A percentile compares a stretch with the other conserved stretches of the same genome.
Evolutionary conservation across 2,888 invertebrate species (phyloP).

Genomic region (Schizotus pectinicornis): DNA sequence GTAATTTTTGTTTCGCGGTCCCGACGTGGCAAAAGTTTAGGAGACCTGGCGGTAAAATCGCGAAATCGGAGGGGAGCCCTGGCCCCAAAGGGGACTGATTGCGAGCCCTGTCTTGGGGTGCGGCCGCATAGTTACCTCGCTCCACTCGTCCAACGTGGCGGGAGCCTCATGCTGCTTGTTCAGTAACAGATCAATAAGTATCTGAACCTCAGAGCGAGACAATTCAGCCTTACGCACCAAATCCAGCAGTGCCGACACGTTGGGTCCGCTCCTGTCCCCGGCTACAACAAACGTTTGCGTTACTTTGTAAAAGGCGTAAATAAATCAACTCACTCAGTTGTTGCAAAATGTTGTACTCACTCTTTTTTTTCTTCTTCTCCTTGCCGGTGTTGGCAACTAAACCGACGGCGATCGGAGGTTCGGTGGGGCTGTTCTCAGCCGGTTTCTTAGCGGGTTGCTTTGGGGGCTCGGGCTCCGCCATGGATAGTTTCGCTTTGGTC

Average conservation of each 20-base stretch:
- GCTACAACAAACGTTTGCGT: slow-evolving; percentile 54
- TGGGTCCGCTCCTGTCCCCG: slow-evolving; percentile 72
- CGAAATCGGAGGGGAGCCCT: too few relatives aligned
- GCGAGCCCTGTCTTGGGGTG: too few relatives aligned
- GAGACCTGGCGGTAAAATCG: too few relatives aligned
- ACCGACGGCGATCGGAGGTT: slow-evolving; percentile 24
- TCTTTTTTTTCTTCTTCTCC: slow-evolving; percentile 66
- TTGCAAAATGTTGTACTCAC: slow-evolving; percentile 61
- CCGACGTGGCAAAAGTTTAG: too few relatives aligned
- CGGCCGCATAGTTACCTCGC: slow-evolving; percentile 64
- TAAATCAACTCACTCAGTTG: slow-evolving; percentile 60
- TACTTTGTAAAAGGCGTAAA: neutral
- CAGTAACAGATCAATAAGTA: slow-evolving; percentile 85
- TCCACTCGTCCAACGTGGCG: slow-evolving; percentile 80
- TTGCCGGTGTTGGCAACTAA: slow-evolving; percentile 42
- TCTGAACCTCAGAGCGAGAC: slow-evolving; percentile 86
- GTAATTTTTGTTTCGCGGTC: too few relatives aligned
- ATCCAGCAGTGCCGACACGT: slow-evolving; percentile 70
- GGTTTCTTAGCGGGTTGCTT: neutral
- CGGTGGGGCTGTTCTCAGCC: slow-evolving; percentile 14
- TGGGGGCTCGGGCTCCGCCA: neutral
- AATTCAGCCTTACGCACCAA: slow-evolving; percentile 79
- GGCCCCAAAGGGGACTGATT: too few relatives aligned
- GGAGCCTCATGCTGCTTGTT: slow-evolving; percentile 87
- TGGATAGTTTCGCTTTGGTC: neutral